Percentiles rank a stretch among this genome's conserved stretches.
Conservation (phyloP, 2,797 vertebrate genomes). For the Orientallactaga sibirica region DNA sequence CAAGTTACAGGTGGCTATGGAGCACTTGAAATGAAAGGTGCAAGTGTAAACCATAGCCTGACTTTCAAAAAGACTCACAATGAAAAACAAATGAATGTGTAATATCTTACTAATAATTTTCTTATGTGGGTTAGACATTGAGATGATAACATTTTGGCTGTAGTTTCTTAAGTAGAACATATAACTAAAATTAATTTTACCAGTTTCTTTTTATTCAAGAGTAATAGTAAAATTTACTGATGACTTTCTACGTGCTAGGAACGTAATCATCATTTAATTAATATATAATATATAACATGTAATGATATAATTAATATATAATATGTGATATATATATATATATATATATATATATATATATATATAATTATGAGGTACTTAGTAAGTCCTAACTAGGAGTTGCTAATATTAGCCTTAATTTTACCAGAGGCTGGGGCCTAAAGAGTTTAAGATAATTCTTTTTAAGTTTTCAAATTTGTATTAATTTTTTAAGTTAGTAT, state of each 20-base stretch:
- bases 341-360: no score
- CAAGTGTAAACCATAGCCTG: not conserved
- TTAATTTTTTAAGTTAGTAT: not conserved
- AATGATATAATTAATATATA: no score
- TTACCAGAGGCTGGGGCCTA: not conserved
- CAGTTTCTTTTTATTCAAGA: not conserved
- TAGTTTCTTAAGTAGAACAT: not conserved
- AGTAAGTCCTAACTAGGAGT: not conserved
- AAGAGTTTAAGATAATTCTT: not conserved
- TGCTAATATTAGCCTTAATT: not conserved
- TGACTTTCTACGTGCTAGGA: not conserved
- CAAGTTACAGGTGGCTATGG: not conserved
- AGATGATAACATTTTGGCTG: not conserved
- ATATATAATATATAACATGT: no score
- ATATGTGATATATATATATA: no score
- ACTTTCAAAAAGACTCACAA: slow-evolving; percentile 1
- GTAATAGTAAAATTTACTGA: not conserved
- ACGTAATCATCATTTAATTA: no score
- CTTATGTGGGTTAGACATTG: not conserved
- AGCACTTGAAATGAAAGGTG: not conserved
- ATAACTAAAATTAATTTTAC: not conserved
- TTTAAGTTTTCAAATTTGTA: not conserved
- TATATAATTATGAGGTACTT: not conserved
- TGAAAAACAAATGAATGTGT: not conserved
- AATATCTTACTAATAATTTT: not conserved